Base-by-base conservation (phyloP, 2,113 vertebrate genomes). In the Labeo rohita region DNA sequence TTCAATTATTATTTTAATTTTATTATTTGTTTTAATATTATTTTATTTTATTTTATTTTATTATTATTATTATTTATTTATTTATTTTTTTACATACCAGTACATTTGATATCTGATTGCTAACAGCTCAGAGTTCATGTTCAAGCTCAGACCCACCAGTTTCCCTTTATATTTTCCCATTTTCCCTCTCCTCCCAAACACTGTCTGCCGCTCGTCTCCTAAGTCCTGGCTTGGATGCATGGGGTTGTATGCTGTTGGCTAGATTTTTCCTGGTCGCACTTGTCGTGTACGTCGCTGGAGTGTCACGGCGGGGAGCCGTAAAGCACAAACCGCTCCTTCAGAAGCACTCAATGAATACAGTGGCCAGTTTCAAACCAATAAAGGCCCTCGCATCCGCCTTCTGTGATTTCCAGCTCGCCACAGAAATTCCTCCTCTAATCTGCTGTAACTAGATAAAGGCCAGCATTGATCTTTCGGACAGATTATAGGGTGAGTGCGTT, bases 371-470 rank as follows among this genome's bases (percentile, higher is more conserved):
- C 28, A 63, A 34, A 63, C 21, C 34, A 56, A 21, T 77, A 82
- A 82, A 75, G 28, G 50, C 18, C 9, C 23, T 21, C 8, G 39
- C 21, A 52, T 72, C 15, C 16, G 1, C 39, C 23, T n/a, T 76
- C 83, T 76, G 73, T 79, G 70, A 82, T 65, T 80, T 65, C n/a
- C 23, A 63, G 45, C 73, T 83, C 54, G 34, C 18, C 76, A 4
- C 80, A 75, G 23, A 83, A 77, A 54, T 47, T 34, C 39, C 39
- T 6, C 54, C 68, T 87, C 39, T 85, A 75, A 81, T 85, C 56
- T 85, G 21, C 23, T 65, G 83, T 13, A 75, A 80, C 75, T n/a
- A 45, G 83, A 80, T 80, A 80, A 80, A 80, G 21, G 36, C 9
- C 75, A 11, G 49, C 75, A 85, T 74, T 50, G 66, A 80, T 80